Evolutionary conservation across 2,888 invertebrate genomes (phyloP).

Genomic region (Amiota minor): DNA sequence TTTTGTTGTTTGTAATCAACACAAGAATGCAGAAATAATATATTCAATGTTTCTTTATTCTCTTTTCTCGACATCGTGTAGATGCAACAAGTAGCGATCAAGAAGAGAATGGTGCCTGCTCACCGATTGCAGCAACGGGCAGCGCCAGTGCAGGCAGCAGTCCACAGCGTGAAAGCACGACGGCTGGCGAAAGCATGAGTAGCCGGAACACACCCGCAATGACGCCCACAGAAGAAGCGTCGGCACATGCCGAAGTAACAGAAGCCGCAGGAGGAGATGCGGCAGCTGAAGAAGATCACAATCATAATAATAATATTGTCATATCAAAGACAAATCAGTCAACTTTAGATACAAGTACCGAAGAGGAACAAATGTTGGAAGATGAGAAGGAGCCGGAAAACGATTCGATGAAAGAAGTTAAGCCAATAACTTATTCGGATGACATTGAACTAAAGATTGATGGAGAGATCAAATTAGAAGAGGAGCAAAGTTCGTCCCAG

Average conservation of each 20-base stretch:
- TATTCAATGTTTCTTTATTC: slow-evolving; percentile 17
- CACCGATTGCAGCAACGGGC: slow-evolving; percentile 61
- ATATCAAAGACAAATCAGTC: slow-evolving; percentile 48
- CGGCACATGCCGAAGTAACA: background rate
- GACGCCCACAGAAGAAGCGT: slow-evolving; percentile 12
- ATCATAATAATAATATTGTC: slow-evolving; percentile 41
- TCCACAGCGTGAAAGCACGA: slow-evolving; percentile 45
- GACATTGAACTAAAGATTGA: slow-evolving; percentile 22
- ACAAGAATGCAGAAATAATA: slow-evolving; percentile 26
- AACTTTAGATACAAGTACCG: slow-evolving; percentile 21
- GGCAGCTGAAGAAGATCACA: slow-evolving; percentile 41
- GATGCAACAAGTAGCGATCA: slow-evolving; percentile 70
- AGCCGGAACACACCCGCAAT: slow-evolving; percentile 43
- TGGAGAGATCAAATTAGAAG: slow-evolving; percentile 5
- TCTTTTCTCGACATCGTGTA: slow-evolving; percentile 44
- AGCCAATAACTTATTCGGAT: slow-evolving; percentile 9
- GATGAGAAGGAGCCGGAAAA: slow-evolving; percentile 31
- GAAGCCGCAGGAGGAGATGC: slow-evolving; percentile 39
- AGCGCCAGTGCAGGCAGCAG: slow-evolving; percentile 50
- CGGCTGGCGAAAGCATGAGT: slow-evolving; percentile 49
- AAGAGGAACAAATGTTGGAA: slow-evolving; percentile 23
- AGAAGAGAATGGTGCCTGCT: slow-evolving; percentile 72
- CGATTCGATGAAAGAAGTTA: background rate
- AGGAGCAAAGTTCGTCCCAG: slow-evolving; percentile 26
- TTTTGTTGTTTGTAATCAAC: slow-evolving; percentile 33